Base-by-base conservation (phyloP, 1,140 invertebrate species). In the Brachionus rotundiformis region DNA sequence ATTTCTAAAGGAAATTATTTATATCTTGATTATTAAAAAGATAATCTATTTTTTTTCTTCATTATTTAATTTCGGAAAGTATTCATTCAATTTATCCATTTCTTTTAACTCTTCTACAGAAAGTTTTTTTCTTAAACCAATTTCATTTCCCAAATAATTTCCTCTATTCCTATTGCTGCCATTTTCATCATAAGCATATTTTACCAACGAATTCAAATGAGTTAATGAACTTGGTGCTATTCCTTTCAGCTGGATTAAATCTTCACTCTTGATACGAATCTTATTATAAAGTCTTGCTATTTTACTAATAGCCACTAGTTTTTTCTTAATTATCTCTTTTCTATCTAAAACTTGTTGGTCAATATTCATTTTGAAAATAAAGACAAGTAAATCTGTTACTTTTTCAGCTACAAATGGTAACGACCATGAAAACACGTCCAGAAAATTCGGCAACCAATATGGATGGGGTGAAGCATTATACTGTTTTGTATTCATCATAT, bases 361-460 rank as follows among this genome's bases (percentile, higher is more conserved):
- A 31, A 76, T 71, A 68, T 65, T 47, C 29, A 47, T 29, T 39
- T 79, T 71, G 13, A 81, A 73, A 23, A 47, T 77, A 36, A 41
- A 54, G 8, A 82, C 39, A n/a, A 82, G 39, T 0, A 73, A 25
- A 23, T 68, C 36, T 2, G 59, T 68, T 93, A 93, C 93, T 91
- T 99, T 99, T 90, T 99, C 98, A 84, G 96, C 97, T 82, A 99
- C 97, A 91, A 99, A 99, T 84, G 98, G 98, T 88, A 99, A 90
- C 84, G 96, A 98, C 98, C 98, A 99, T 84, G 97, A 99, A 90
- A 99, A 99, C 81, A 99, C 98, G 91, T 99, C 97, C 96, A 99
- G 99, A 90, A 99, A 99, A 89, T 99, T 99, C 84, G 98, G 98
- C 89, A 99, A 89, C 97, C 97, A 99, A 88, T 99, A 99, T 47